A percentile compares a stretch with the other conserved stretches of the same genome.
Conservation (phyloP, 2,888 invertebrate genomes). For the Lepidonotus clava region DNA sequence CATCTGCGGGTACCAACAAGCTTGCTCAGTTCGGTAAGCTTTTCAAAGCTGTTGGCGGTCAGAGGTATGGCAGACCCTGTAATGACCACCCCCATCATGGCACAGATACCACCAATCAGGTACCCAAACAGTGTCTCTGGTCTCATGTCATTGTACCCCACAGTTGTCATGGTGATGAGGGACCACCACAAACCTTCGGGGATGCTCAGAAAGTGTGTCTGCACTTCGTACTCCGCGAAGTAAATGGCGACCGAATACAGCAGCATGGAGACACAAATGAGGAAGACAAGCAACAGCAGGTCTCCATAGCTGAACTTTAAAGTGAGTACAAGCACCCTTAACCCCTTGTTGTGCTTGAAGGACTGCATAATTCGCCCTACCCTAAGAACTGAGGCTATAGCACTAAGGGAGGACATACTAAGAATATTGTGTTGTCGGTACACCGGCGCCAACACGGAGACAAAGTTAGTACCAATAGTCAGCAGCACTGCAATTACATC, state of each 20-base stretch:
- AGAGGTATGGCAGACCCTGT: slow-evolving; percentile 29
- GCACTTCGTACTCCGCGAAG: slow-evolving; percentile 19
- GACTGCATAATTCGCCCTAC: neutral
- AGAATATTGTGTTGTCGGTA: slow-evolving; percentile 14
- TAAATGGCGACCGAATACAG: slow-evolving; percentile 20
- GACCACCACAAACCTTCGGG: slow-evolving; percentile 36
- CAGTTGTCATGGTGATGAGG: slow-evolving; percentile 17
- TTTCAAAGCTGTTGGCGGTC: slow-evolving; percentile 1
- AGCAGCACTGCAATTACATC: neutral
- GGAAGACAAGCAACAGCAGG: neutral
- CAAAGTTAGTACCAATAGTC: neutral
- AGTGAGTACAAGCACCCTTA: neutral
- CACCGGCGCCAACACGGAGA: neutral
- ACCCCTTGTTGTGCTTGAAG: neutral
- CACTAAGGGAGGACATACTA: neutral
- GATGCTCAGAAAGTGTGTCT: neutral
- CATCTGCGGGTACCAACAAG: neutral
- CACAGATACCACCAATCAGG: neutral
- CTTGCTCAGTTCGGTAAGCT: neutral
- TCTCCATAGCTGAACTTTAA: neutral
- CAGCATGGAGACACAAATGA: neutral
- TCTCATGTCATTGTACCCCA: slow-evolving; percentile 25
- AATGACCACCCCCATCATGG: slow-evolving; percentile 37
- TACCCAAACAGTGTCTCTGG: neutral
- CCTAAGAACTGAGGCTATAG: neutral